Evolutionary conservation across 2,113 vertebrate species (phyloP).

Genomic region (Pteronura brasiliensis): DNA sequence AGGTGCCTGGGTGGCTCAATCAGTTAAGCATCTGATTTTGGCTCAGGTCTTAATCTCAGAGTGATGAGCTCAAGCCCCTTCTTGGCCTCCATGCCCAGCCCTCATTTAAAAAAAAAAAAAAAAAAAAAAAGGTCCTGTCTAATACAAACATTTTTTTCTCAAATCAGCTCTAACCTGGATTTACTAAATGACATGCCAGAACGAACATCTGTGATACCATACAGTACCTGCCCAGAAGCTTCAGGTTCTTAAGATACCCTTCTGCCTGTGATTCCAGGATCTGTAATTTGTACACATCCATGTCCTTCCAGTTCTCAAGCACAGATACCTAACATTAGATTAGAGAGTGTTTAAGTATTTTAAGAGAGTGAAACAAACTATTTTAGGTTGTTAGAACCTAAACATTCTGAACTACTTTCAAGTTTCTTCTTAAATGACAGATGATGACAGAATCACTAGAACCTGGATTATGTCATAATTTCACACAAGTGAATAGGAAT

Average conservation of each 20-base stretch:
- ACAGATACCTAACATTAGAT: constrained; percentile 77
- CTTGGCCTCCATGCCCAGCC: background rate
- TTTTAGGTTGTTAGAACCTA: background rate
- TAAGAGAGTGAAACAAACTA: background rate
- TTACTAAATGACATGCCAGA: too few relatives aligned
- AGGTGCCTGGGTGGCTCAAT: background rate
- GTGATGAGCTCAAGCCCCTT: background rate
- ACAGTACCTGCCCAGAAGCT: constrained; percentile 68
- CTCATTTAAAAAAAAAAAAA: background rate
- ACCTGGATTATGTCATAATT: background rate
- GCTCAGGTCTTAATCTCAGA: background rate
- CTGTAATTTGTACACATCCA: constrained; percentile 68
- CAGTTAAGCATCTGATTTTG: background rate
- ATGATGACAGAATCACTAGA: background rate
- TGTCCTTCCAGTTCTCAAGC: constrained; percentile 79
- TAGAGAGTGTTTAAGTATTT: background rate
- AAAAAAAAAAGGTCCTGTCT: background rate
- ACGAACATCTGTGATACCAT: fast-evolving
- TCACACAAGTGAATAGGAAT: background rate
- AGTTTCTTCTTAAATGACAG: background rate
- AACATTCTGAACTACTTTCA: background rate
- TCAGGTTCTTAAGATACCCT: constrained; percentile 69
- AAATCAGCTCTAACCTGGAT: background rate
- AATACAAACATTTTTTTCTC: background rate
- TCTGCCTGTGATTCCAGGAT: constrained; percentile 63